phyloP scores from a whole-genome alignment of 2,888 invertebrate genomes.

The Cheilosia scutellata region DNA sequence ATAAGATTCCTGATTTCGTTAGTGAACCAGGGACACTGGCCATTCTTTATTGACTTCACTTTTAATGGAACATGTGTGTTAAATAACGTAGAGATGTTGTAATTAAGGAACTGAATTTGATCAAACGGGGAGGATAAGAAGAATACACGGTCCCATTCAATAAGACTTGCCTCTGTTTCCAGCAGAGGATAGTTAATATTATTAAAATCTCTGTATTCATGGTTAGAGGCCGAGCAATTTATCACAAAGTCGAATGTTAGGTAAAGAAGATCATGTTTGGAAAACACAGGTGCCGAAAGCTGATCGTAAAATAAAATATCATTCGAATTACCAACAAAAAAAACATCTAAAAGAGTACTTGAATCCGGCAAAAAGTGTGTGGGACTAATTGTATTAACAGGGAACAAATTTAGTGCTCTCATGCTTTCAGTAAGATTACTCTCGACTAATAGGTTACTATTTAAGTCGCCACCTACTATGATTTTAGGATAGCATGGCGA shows the following conservation, averaged over 20 bases:
- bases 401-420: too few relatives aligned
- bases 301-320: too few relatives aligned
- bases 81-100: slow-evolving; percentile 1
- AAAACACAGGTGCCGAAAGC: not conserved
- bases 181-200: not conserved
- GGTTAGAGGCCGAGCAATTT: not conserved
- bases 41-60: not conserved
- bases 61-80: not conserved
- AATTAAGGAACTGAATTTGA: slow-evolving; percentile 1
- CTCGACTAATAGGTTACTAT: too few relatives aligned
- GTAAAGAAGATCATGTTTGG: not conserved
- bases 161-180: not conserved
- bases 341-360: not conserved
- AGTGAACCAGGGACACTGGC: not conserved
- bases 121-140: not conserved
- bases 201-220: slow-evolving; percentile 7
- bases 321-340: not conserved
- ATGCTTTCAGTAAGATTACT: too few relatives aligned
- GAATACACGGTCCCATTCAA: slow-evolving; percentile 4
- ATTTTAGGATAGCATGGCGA: not conserved
- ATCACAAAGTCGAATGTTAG: not conserved
- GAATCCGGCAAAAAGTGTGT: too few relatives aligned
- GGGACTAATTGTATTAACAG: too few relatives aligned
- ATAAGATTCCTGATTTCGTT: not conserved
- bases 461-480: not conserved